Conservation (phyloP, 1,140 invertebrate species). For the Harlomillsia oculata region DNA sequence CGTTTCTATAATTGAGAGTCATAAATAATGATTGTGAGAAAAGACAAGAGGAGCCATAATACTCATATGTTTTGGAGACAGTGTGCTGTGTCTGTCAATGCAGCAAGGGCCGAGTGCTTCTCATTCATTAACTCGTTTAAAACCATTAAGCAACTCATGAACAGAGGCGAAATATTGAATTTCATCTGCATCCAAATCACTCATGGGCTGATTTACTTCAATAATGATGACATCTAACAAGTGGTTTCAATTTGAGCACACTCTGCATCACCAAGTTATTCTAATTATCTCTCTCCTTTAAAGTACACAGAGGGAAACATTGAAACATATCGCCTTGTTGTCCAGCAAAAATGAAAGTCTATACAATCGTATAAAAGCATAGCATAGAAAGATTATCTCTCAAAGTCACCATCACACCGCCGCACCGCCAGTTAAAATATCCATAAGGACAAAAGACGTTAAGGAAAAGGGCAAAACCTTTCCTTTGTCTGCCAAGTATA, state of each 20-base stretch:
- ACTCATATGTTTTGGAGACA: constrained; percentile 4
- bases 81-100: constrained; percentile 6
- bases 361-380: no score
- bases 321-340: no score
- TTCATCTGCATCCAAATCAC: constrained; percentile 34
- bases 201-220: constrained; percentile 33
- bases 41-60: constrained; percentile 3
- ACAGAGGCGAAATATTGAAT: constrained; percentile 31
- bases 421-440: no score
- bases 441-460: no score
- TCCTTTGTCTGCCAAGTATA: no score
- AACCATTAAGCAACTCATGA: constrained; percentile 24
- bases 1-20: constrained; percentile 19
- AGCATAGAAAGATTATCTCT: no score
- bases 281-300: no score
- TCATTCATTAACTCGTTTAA: constrained; percentile 34
- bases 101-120: constrained; percentile 4
- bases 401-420: no score
- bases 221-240: constrained; percentile 33
- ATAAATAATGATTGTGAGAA: constrained; percentile 33
- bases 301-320: no score
- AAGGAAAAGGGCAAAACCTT: no score
- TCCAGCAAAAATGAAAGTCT: no score
- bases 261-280: no score
- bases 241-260: constrained; percentile 31